Evolutionary conservation across 2,888 invertebrate genomes (phyloP), one percentile per base, ranked within the genome.

Genomic region (Cacoxenus indagator): DNA sequence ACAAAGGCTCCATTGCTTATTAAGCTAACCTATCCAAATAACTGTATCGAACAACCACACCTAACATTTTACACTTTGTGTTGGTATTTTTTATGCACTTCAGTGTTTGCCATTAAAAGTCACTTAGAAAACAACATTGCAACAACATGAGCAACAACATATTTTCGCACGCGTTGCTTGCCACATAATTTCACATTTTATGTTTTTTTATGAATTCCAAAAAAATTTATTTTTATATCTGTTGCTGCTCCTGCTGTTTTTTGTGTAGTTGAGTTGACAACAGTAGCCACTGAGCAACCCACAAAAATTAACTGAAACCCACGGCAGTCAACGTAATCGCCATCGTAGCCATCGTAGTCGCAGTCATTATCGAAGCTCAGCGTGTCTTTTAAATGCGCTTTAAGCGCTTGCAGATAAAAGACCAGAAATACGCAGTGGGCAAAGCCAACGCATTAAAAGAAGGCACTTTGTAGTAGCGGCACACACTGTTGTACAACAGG

Each of bases 331-430:
- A 37, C 37, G 37, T 37, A 8, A 37, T 37, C 37, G 22, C 22
- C 17, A 51, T 19, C n/a, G 14, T 14, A 37, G 37, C 14, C 37
- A 37, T 11, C 37, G 37, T 37, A 8, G 14, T 37, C 37, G 22
- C 22, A n/a, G 22, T 19, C 51, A 51, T 22, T 51, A 51, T 51
- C 51, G 9, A 37, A 37, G 37, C 37, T 37, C 37, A 37, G 51
- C 51, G 11, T 51, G 59, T 59, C 31, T 9, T 37, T 59, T 59
- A 59, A 59, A 59, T 19, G 37, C 59, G 59, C 31, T 59, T 59
- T 59, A 59, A 11, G 31, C 29, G 59, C 59, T 59, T 59, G 29
- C 26, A 59, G 59, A 59, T 59, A 59, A 59, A 59, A n/a, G n/a
- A n/a, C 9, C 55, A 59, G n/a, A 29, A 27, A 37, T 19, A 14